Percentiles rank a stretch among this genome's conserved stretches.
Evolutionary conservation across 1,140 invertebrate species (phyloP).

Genomic region (Hormaphis cornu): DNA sequence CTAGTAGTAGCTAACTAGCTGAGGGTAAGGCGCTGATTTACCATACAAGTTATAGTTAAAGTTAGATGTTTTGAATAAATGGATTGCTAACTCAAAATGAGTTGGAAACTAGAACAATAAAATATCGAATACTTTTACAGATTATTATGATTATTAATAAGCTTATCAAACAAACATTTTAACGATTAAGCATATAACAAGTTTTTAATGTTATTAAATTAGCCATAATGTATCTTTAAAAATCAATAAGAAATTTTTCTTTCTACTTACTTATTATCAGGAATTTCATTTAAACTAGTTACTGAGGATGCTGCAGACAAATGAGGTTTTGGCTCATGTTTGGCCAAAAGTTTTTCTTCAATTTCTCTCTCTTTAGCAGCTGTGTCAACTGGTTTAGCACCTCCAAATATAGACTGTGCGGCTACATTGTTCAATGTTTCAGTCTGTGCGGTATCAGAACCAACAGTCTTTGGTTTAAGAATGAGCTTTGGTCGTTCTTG

Average conservation of each 20-base stretch:
- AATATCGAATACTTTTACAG: too few relatives aligned
- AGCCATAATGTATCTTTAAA: too few relatives aligned
- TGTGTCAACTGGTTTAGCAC: constrained; percentile 88
- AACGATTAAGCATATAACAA: too few relatives aligned
- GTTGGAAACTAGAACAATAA: too few relatives aligned
- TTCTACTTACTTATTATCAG: constrained; percentile 39
- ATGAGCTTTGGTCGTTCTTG: constrained; percentile 15
- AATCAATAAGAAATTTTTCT: neutral
- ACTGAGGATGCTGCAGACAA: constrained; percentile 47
- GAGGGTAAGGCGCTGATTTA: too few relatives aligned
- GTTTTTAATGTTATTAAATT: too few relatives aligned
- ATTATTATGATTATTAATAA: too few relatives aligned
- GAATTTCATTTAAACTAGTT: constrained; percentile 39
- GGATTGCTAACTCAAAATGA: too few relatives aligned
- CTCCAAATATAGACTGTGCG: constrained; percentile 71
- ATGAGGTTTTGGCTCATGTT: constrained; percentile 39
- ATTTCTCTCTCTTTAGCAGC: constrained; percentile 65
- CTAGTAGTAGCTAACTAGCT: too few relatives aligned
- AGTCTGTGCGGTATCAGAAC: constrained; percentile 37
- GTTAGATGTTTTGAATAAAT: too few relatives aligned
- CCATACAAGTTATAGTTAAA: too few relatives aligned
- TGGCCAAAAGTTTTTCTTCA: constrained; percentile 45
- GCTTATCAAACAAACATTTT: too few relatives aligned
- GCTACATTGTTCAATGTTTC: constrained; percentile 44
- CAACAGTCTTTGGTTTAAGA: constrained; percentile 34